Conservation (phyloP, 2,888 invertebrate genomes). For the Chymomyza caudatula region DNA sequence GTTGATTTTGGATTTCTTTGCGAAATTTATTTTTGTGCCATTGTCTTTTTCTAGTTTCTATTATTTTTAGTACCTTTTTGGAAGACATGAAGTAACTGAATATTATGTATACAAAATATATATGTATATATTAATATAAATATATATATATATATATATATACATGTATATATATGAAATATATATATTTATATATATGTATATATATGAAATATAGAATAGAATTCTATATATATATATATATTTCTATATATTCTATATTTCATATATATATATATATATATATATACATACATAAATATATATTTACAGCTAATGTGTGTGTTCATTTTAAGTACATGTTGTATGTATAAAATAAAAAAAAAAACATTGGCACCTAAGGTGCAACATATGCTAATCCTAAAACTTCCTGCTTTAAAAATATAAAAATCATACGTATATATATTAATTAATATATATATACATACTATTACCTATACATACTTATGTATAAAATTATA, state of each 20-base stretch:
- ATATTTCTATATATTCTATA: slow-evolving; percentile 65
- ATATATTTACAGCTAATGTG: slow-evolving; percentile 67
- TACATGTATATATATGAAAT: slow-evolving; percentile 55
- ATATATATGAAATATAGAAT: no score
- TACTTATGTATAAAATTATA: slow-evolving; percentile 40
- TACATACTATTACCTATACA: slow-evolving; percentile 37
- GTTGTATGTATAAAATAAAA: slow-evolving; percentile 55
- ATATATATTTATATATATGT: slow-evolving; percentile 58
- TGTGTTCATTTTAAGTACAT: slow-evolving; percentile 69
- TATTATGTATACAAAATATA: slow-evolving; percentile 55
- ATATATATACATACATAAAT: slow-evolving; percentile 39
- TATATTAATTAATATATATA: slow-evolving; percentile 28
- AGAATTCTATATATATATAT: slow-evolving; percentile 45
- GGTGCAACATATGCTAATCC: slow-evolving; percentile 64
- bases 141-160: slow-evolving; percentile 52
- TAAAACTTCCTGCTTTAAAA: slow-evolving; percentile 73
- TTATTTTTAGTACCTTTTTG: slow-evolving; percentile 43
- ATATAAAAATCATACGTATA: slow-evolving; percentile 31
- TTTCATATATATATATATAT: slow-evolving; percentile 41
- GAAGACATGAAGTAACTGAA: slow-evolving; percentile 67
- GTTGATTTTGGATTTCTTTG: slow-evolving; percentile 43
- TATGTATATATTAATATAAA: slow-evolving; percentile 31
- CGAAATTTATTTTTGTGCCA: slow-evolving; percentile 65
- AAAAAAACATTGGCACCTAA: slow-evolving; percentile 53
- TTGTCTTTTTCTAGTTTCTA: slow-evolving; percentile 48